Conservation (phyloP, 1,140 invertebrate species). For the Pristionchus pacificus region DNA sequence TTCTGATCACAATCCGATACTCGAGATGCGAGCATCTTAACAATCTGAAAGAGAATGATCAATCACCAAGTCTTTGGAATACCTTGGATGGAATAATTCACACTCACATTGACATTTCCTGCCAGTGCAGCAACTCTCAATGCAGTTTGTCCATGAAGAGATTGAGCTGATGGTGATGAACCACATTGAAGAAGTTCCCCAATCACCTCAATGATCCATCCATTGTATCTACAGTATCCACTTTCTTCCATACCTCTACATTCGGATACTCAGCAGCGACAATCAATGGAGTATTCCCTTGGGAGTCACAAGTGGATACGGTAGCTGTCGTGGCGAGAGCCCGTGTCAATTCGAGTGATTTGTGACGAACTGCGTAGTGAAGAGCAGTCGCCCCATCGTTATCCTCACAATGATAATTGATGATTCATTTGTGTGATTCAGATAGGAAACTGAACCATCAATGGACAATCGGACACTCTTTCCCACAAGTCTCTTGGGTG, state of each 20-base stretch:
- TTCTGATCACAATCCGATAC: constrained; percentile 22
- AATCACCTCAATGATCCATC: constrained; percentile 17
- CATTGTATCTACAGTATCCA: neutral
- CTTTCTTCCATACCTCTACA: constrained; percentile 17
- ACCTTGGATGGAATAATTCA: too few relatives aligned
- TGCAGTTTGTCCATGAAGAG: constrained; percentile 26
- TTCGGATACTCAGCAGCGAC: constrained; percentile 31
- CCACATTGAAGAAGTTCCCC: constrained; percentile 26
- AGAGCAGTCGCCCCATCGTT: constrained; percentile 38
- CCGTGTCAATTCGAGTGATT: constrained; percentile 11
- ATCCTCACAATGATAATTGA: too few relatives aligned
- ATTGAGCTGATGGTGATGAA: constrained; percentile 21
- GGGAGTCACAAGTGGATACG: constrained; percentile 24
- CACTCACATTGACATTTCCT: constrained; percentile 23
- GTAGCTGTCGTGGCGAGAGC: constrained; percentile 29
- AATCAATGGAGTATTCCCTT: constrained; percentile 29
- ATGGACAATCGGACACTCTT: too few relatives aligned
- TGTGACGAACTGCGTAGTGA: constrained; percentile 33
- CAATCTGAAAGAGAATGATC: too few relatives aligned
- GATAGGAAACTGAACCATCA: too few relatives aligned
- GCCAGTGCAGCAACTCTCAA: constrained; percentile 27
- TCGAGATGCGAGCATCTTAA: constrained; percentile 12
- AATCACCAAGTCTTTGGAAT: too few relatives aligned
- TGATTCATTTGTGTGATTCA: too few relatives aligned
- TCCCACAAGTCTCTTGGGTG: too few relatives aligned